Evolutionary conservation across 2,113 vertebrate species (phyloP), one percentile per base, ranked within the genome.

Genomic region (Lepus timidus): DNA sequence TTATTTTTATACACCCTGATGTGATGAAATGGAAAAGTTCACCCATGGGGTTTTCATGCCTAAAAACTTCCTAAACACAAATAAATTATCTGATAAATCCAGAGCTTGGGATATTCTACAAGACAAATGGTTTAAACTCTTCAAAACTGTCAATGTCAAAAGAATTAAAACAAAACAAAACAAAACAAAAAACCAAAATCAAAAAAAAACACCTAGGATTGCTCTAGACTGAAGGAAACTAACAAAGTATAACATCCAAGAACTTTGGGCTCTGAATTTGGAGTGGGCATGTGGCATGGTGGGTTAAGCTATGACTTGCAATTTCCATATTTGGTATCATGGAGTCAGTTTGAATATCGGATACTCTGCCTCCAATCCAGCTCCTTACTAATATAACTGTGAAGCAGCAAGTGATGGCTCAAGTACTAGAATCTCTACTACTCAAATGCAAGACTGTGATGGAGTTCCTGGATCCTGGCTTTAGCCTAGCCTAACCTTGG

Each of bases 181-280:
- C n/a, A n/a, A 44, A 44, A 44, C 39, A 44, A 6, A 44, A 44
- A 33, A 33, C 33, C 2, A 17, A 74, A 88, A 79, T 9, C 6
- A 44, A 6, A 6, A 44, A 44, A 36, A 36, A 36, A 3, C 36
- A 36, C 36, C 61, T 0, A 81, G 51, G 9, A 86, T 33, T 85
- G 75, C 33, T 73, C 33, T 67, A 85, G 31, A 92, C 55, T 70
- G 73, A 92, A 76, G n/a, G 9, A 93, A 88, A 76, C 44, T 33
- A 86, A 89, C 9, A 36, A 94, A 31, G 36, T 61, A 75, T n/a
- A 49, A 80, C 65, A 96, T 76, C 13, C 36, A 92, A 85, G 65
- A 36, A 85, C 19, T 90, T 0, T 90, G 58, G 68, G 62, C 6
- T 12, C 73, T n/a, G 14, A 62, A 88, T 75, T 84, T 74, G 55